These are phyloP conservation scores for Potamarius usumacintae DNA, from an alignment of 2,113 vertebrate genomes.

Conservation along the genomic window DNA sequence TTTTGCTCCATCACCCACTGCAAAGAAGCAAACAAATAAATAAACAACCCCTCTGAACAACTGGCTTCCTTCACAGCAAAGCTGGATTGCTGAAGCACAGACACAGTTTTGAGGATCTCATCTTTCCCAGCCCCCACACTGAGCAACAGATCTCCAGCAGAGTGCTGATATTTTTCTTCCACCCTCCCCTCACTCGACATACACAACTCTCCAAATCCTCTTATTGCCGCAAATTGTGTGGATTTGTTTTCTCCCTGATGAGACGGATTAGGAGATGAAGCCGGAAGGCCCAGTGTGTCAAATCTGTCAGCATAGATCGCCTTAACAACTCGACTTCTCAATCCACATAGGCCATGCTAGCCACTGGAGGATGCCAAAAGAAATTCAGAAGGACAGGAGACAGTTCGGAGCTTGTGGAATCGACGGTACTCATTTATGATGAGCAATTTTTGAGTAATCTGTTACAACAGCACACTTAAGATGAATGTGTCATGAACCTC, in stretches of 20 bases:
- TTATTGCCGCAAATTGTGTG: constrained; percentile 66
- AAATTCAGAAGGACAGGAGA: not conserved
- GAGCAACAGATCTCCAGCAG: constrained; percentile 35
- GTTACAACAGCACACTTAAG: no score
- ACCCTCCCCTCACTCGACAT: constrained; percentile 7
- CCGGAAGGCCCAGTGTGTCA: constrained; percentile 50
- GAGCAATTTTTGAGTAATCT: not conserved
- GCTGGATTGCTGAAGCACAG: constrained; percentile 1
- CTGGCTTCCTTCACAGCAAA: not conserved
- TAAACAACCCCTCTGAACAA: not conserved
- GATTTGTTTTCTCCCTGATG: constrained; percentile 76
- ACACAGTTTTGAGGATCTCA: constrained; percentile 27
- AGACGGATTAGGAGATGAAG: constrained; percentile 78
- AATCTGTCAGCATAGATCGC: constrained; percentile 48
- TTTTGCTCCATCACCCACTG: not conserved
- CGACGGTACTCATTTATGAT: not conserved
- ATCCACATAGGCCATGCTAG: not conserved
- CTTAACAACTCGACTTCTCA: constrained; percentile 1
- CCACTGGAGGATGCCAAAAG: not conserved
- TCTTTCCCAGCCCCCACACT: constrained; percentile 18
- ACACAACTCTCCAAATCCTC: constrained; percentile 64
- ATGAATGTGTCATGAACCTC: not conserved
- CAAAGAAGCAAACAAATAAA: not conserved
- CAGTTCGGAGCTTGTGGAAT: not conserved
- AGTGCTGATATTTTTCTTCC: constrained; percentile 44